Base-by-base conservation (phyloP, 2,113 vertebrate genomes). In the Heteronetta atricapilla region DNA sequence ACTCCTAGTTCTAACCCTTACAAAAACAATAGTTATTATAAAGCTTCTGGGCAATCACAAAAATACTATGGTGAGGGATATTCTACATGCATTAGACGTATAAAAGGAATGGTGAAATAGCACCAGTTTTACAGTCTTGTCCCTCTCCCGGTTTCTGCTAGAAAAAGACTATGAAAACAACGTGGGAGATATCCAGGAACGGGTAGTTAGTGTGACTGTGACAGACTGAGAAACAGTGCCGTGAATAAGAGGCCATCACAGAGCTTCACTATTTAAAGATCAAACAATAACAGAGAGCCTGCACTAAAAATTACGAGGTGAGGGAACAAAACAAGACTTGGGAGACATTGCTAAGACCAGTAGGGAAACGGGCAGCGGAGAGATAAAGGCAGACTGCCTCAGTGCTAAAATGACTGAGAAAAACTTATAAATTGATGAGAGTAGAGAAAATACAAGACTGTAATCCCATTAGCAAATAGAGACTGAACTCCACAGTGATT, bases 381-480 rank as follows among this genome's bases (percentile, higher is more conserved):
- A 94, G 82, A 44, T 53, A 28, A 77, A 88, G 38, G 38, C 68
- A 80, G 60, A 26, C 78, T 64, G 74, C 56, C 55, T 67, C 81
- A 38, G 78, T 75, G 93, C 83, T 33, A 82, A 84, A 14, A 64
- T 92, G 77, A 90, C 31, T 78, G 79, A 93, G 63, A 64, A 73
- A 53, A 53, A 42, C 10, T 93, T 91, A 79, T 33, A 90, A 94
- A 96, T 80, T 89, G 90, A 91, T 64, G 53, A 77, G 53, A 53
- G 20, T 38, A 81, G 91, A 85, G 38, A 58, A 97, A 96, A 95
- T 5, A 69, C 25, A 93, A 76, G 86, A 68, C 67, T 96, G 92
- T 80, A 95, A 95, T 70, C 40, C 63, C 62, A 36, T 93, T 96
- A 94, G 83, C 84, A 93, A 95, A 82, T 44, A 82, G 76, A 97